Base-by-base conservation (phyloP, 2,888 invertebrate species). In the Mesorhabditis spiculigera region DNA sequence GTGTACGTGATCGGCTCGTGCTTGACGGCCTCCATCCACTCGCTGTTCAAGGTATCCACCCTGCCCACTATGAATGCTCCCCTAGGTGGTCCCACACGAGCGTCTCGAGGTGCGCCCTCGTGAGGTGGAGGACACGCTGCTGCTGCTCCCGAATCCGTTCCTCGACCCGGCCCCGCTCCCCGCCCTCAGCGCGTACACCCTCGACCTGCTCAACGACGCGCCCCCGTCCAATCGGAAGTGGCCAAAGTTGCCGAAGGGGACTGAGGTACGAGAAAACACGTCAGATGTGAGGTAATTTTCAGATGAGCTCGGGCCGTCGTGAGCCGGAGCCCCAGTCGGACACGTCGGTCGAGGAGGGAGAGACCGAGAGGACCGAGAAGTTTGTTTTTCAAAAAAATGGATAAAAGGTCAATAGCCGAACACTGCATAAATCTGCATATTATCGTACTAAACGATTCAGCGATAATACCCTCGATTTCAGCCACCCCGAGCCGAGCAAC, bases 131-230 rank as follows among this genome's bases (percentile, higher is more conserved):
- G 58, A 50, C n/a, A n/a, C n/a, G 58, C n/a, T 50, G 58, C 8
- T 13, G 8, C 3, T 10, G 8, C n/a, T 50, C 8, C 58, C 58
- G 10, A 13, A 10, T 50, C 58, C 58, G n/a, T 50, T 50, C n/a
- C 58, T 10, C n/a, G 58, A 50, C n/a, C 58, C 58, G 3, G 10
- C 58, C 8, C 10, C 58, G 58, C n/a, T 50, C 10, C 28, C 28
- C 28, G 10, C 10, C n/a, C 58, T 50, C n/a, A 13, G 10, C 58
- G 58, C 58, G 10, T 50, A 50, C 58, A 13, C 58, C 10, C 10
- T n/a, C n/a, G 58, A 50, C n/a, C 58, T 50, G 58, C 58, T 50
- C n/a, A 13, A 50, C 58, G 58, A 50, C n/a, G 58, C 58, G n/a
- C 58, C 58, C 8, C 58, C 58, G n/a, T 50, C 58, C n/a, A 50